phyloP scores from a whole-genome alignment of 2,797 vertebrate genomes.

The Ctenopoma kingsleyae region DNA sequence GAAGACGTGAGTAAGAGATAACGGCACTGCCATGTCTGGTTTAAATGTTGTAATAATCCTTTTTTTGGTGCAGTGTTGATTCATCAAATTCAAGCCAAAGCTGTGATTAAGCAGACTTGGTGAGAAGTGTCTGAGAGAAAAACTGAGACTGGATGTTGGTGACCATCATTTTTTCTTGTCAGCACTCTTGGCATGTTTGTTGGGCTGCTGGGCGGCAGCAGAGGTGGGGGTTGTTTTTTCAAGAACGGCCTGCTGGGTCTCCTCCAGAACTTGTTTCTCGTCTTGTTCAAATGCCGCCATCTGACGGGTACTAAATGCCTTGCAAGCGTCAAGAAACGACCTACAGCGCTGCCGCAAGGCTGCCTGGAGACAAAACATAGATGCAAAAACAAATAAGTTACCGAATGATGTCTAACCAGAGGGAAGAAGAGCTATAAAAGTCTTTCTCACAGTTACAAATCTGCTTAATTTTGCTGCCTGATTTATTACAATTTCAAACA shows the following conservation, averaged over 20 bases:
- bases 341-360: constrained; percentile 75
- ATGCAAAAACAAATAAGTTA: constrained; percentile 20
- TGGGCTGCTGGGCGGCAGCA: constrained; percentile 31
- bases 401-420: constrained; percentile 14
- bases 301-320: constrained; percentile 78
- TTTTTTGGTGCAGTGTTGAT: constrained; percentile 18
- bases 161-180: constrained; percentile 82
- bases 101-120: constrained; percentile 34
- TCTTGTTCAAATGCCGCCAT: constrained; percentile 76
- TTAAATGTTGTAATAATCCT: neutral
- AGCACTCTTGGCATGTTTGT: constrained; percentile 70
- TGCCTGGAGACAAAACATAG: constrained; percentile 75
- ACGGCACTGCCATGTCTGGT: neutral
- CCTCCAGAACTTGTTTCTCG: constrained; percentile 73
- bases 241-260: constrained; percentile 50
- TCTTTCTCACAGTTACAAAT: constrained; percentile 1
- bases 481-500: neutral
- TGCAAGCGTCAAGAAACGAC: constrained; percentile 74
- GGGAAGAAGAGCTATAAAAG: neutral
- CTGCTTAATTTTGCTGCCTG: neutral
- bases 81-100: neutral
- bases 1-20: neutral
- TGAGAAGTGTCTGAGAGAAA: constrained; percentile 41
- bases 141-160: constrained; percentile 18
- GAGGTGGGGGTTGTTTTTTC: constrained; percentile 65